Evolutionary conservation across 2,888 invertebrate species (phyloP).

Genomic region (Tinea pellionella): DNA sequence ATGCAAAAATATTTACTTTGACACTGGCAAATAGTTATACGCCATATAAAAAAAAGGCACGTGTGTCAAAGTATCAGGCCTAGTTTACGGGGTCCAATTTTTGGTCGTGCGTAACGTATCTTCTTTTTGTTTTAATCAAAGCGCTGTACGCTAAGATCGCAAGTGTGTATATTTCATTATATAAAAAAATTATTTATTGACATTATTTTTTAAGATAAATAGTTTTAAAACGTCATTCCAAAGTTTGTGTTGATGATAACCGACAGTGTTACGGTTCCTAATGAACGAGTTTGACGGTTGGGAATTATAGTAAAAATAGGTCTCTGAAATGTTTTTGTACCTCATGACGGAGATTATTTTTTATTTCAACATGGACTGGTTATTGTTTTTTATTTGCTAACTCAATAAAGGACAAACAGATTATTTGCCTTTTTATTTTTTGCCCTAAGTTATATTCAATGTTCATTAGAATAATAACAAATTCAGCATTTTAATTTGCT

Average conservation of each 20-base stretch:
- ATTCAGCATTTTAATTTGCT: too few species aligned
- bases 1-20: too few species aligned
- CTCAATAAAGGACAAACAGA: slow-evolving; percentile 55
- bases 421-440: slow-evolving; percentile 17
- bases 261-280: not conserved
- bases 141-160: not conserved
- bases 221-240: slow-evolving; percentile 51
- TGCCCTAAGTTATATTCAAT: not conserved
- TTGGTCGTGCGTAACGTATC: too few species aligned
- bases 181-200: not conserved
- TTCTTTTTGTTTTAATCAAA: too few species aligned
- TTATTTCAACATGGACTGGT: slow-evolving; percentile 43
- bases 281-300: not conserved
- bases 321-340: not conserved
- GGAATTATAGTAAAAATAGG: not conserved
- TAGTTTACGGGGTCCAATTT: too few species aligned
- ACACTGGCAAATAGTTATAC: too few species aligned
- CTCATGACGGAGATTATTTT: slow-evolving; percentile 25
- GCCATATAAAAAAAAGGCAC: too few species aligned
- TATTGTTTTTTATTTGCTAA: slow-evolving; percentile 51
- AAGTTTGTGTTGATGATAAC: slow-evolving; percentile 28
- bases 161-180: not conserved
- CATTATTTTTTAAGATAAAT: slow-evolving; percentile 12
- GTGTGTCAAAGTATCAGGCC: too few species aligned
- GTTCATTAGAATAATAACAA: too few species aligned